Evolutionary conservation across 2,797 vertebrate species (phyloP), one percentile per base, ranked within the genome.

Genomic region (Siniperca undulata): DNA sequence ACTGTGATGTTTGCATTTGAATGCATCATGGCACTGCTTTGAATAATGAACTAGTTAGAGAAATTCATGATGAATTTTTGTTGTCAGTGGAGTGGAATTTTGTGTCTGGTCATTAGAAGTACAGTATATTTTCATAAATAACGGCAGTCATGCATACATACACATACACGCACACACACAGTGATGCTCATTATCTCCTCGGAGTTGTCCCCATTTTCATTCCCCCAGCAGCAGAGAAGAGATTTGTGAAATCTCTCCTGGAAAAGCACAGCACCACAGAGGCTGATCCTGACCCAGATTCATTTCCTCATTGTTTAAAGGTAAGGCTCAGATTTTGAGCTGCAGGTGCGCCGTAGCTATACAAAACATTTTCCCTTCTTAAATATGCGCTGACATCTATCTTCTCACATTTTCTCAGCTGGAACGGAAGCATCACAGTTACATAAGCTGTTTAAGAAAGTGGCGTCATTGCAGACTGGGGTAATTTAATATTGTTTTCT

Each of bases 251-350:
- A 72, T 88, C 77, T 91, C 92, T 90, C 78, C 73, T 88, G 85
- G 78, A 89, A 84, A 83, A 80, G 52, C 60, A 14, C 60, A 27
- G 83, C 74, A 61, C 85, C 80, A 77, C 85, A 68, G 89, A 91
- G 87, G 77, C 89, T 50, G 1, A 84, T 77, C 74, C 74, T 93
- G 93, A 94, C 94, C 94, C 79, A 94, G 89, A 94, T 95, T 91
- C 85, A 56, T 81, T 69, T 69, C 66, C 75, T 77, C 70, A 82
- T 85, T 86, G 86, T 93, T 78, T 77, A 58, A 66, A 72, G 83
- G 76, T 75, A 77, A 53, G 64, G 50, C 81, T 81, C 36, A 50
- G 66, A 69, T 80, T 64, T 52, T 52, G 55, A 79, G 90, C 86
- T 81, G 82, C 84, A 90, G 88, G 86, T 91, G 80, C 24, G 7